Conservation (phyloP, 2,797 vertebrate genomes). For the Argyrosomus regius region DNA sequence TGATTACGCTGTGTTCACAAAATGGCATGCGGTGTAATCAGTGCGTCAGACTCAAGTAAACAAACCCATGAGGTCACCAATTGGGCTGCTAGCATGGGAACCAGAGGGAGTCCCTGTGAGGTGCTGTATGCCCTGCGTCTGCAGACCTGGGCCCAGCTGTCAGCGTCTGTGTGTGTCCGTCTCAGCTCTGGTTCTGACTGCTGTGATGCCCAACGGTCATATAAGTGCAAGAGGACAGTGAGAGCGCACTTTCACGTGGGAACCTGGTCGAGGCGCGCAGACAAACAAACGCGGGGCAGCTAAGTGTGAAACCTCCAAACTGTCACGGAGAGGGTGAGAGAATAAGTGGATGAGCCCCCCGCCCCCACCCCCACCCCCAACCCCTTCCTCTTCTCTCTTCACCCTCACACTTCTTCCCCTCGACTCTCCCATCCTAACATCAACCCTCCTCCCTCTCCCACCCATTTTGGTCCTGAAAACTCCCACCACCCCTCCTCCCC, state of each 20-base stretch:
- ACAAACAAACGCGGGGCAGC: conserved; percentile 83
- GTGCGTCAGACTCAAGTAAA: conserved; percentile 51
- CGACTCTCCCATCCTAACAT: conserved; percentile 59
- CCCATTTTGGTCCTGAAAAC: conserved; percentile 58
- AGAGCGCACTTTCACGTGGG: conserved; percentile 87
- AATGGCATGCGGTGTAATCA: conserved; percentile 39
- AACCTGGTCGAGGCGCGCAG: conserved; percentile 77
- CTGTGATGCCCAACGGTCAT: conserved; percentile 78
- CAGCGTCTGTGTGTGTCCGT: conserved; percentile 49
- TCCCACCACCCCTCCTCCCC: conserved; percentile 63
- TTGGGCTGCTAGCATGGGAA: conserved; percentile 57
- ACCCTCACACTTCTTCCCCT: conserved; percentile 64
- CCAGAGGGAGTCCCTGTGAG: conserved; percentile 31
- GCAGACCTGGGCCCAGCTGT: conserved; percentile 73
- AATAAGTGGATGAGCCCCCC: conserved; percentile 55
- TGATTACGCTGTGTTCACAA: neutral
- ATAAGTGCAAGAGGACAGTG: conserved; percentile 59
- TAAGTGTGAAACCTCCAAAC: conserved; percentile 87
- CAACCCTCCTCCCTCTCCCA: conserved; percentile 54
- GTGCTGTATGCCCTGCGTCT: conserved; percentile 40
- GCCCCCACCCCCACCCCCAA: conserved; percentile 14
- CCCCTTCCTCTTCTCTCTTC: conserved; percentile 31
- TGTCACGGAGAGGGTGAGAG: conserved; percentile 78
- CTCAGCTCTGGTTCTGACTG: conserved; percentile 69
- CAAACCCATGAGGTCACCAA: conserved; percentile 54